Conservation (phyloP, 2,797 vertebrate genomes). For the Orientallactaga sibirica region DNA sequence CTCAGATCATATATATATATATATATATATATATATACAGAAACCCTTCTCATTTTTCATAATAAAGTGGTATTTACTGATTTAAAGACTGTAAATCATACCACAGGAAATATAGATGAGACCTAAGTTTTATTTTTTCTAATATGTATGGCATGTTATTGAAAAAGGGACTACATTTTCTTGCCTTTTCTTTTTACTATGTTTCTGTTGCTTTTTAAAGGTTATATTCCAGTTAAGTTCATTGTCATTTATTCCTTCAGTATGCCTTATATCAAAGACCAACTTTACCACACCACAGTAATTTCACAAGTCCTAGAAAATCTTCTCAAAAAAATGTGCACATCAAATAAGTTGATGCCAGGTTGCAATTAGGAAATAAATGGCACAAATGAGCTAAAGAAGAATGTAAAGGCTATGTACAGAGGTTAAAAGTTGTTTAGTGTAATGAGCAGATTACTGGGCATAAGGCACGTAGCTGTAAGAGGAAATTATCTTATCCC, state of each 20-base stretch:
- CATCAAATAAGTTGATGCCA: not conserved
- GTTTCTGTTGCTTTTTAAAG: not conserved
- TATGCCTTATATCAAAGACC: not conserved
- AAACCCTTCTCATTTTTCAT: not conserved
- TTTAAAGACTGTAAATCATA: not conserved
- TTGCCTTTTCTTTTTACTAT: not conserved
- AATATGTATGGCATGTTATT: not conserved
- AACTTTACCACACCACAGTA: not conserved
- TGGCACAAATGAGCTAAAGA: not conserved
- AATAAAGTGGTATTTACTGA: not conserved
- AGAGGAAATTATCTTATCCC: rapidly evolving
- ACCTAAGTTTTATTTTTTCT: not conserved
- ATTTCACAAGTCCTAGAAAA: not conserved
- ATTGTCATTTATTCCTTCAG: not conserved
- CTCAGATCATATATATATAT: not conserved
- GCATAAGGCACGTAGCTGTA: not conserved
- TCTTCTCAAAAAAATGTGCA: not conserved
- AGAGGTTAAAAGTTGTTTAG: not conserved
- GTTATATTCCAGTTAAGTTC: not conserved
- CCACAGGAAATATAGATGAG: not conserved
- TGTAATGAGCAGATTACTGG: not conserved
- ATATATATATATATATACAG: too few relatives aligned
- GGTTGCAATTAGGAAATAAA: not conserved
- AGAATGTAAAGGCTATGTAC: not conserved
- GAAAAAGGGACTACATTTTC: not conserved